Percentiles rank a stretch among this genome's conserved stretches.
phyloP scores from a whole-genome alignment of 2,888 invertebrate species.

The Eubasilissa splendida region DNA sequence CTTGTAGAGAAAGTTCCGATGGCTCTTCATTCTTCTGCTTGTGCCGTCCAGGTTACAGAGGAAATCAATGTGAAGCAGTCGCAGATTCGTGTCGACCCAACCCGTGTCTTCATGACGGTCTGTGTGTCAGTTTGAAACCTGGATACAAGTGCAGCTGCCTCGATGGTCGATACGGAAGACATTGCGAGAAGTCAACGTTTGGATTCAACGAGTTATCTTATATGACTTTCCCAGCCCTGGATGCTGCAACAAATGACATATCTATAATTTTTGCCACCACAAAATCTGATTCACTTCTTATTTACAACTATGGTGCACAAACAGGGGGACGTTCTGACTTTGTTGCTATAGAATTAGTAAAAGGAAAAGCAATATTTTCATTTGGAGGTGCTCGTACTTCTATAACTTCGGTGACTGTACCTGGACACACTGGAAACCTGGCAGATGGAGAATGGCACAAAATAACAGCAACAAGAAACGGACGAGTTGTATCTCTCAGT shows the following conservation, averaged over 20 bases:
- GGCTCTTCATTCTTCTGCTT: slow-evolving; percentile 92
- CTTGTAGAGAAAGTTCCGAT: slow-evolving; percentile 90
- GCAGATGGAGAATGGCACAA: slow-evolving; percentile 94
- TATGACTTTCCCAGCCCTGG: slow-evolving; percentile 89
- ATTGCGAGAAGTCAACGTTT: slow-evolving; percentile 92
- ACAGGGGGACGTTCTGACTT: slow-evolving; percentile 93
- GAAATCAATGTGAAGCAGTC: slow-evolving; percentile 90
- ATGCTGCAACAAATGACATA: slow-evolving; percentile 92
- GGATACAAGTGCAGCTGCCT: slow-evolving; percentile 90
- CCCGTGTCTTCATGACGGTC: slow-evolving; percentile 92
- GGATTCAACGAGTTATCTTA: slow-evolving; percentile 92
- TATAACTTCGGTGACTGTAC: slow-evolving; percentile 84
- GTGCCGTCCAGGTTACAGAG: slow-evolving; percentile 92
- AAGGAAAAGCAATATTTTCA: slow-evolving; percentile 89
- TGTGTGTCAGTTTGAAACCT: slow-evolving; percentile 90
- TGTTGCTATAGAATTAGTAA: slow-evolving; percentile 90
- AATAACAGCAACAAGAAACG: slow-evolving; percentile 91
- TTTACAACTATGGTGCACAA: slow-evolving; percentile 93
- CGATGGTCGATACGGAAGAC: slow-evolving; percentile 90
- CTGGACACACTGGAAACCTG: slow-evolving; percentile 76
- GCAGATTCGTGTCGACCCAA: slow-evolving; percentile 94
- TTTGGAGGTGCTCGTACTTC: slow-evolving; percentile 92
- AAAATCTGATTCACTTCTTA: slow-evolving; percentile 87
- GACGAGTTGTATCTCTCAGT: slow-evolving; percentile 88
- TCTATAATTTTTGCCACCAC: slow-evolving; percentile 93